A percentile compares a stretch with the other conserved stretches of the same genome.
phyloP scores from a whole-genome alignment of 2,888 invertebrate species.

The Drosophila aldrichi region DNA sequence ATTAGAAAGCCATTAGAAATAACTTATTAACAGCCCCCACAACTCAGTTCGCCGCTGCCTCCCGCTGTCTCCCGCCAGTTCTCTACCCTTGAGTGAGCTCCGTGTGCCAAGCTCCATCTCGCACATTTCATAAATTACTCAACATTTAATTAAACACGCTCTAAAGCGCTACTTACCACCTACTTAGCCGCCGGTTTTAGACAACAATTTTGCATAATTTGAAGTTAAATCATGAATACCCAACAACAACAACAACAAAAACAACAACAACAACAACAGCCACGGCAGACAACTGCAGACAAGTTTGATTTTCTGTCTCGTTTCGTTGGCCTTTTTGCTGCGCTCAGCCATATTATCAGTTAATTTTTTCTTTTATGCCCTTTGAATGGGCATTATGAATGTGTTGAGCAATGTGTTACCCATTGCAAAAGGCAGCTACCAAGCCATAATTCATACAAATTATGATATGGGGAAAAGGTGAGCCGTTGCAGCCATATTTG shows the following conservation, averaged over 20 bases:
- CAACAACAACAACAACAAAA: constrained; percentile 19
- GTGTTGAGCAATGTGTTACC: constrained; percentile 5
- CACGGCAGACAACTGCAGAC: constrained; percentile 30
- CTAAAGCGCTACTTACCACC: constrained; percentile 82
- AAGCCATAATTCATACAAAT: not conserved
- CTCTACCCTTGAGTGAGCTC: not conserved
- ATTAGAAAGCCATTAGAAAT: constrained; percentile 80
- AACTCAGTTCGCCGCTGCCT: not conserved
- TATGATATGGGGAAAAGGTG: not conserved
- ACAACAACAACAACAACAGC: constrained; percentile 14
- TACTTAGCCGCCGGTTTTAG: constrained; percentile 79
- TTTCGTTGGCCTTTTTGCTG: constrained; percentile 48
- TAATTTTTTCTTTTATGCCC: constrained; percentile 24
- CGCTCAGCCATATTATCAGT: constrained; percentile 41
- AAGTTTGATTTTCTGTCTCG: constrained; percentile 57
- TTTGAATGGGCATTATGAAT: constrained; percentile 14
- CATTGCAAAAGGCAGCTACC: not conserved
- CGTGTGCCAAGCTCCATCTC: constrained; percentile 13
- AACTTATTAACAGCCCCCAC: constrained; percentile 68
- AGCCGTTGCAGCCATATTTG: not conserved
- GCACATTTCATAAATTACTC: constrained; percentile 79
- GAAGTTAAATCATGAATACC: constrained; percentile 70
- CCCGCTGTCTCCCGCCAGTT: not conserved
- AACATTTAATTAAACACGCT: constrained; percentile 82
- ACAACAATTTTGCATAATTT: constrained; percentile 81